Evolutionary conservation across 2,113 vertebrate species (phyloP).

Genomic region (Edolisoma coerulescens): DNA sequence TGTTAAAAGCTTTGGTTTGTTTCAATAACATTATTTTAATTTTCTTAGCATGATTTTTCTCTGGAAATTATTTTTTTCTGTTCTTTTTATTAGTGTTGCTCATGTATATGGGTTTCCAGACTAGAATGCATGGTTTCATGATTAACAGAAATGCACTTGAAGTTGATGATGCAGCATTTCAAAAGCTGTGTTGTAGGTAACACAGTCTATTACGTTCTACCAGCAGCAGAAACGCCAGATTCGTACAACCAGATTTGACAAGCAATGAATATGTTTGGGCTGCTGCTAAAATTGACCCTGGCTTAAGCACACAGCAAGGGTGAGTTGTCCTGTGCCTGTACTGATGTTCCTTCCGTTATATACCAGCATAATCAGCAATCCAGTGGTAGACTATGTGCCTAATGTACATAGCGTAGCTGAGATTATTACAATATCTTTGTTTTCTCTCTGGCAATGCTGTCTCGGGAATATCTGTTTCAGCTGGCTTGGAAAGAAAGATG

Average conservation of each 20-base stretch:
- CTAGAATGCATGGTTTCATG: background rate
- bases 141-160: background rate
- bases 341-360: background rate
- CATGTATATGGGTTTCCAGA: background rate
- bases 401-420: background rate
- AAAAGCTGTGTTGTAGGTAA: background rate
- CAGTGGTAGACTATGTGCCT: background rate
- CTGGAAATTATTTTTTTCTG: background rate
- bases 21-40: background rate
- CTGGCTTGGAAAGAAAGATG: background rate
- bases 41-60: background rate
- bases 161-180: background rate
- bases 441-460: background rate
- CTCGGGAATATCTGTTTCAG: background rate
- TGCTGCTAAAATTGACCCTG: background rate
- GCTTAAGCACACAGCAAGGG: background rate
- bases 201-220: background rate
- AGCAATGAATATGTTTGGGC: background rate
- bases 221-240: background rate
- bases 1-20: background rate
- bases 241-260: background rate
- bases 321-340: background rate
- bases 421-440: background rate
- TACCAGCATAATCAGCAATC: background rate
- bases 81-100: background rate